Conservation (phyloP, 2,888 invertebrate species). For the Ormyrus thymus region DNA sequence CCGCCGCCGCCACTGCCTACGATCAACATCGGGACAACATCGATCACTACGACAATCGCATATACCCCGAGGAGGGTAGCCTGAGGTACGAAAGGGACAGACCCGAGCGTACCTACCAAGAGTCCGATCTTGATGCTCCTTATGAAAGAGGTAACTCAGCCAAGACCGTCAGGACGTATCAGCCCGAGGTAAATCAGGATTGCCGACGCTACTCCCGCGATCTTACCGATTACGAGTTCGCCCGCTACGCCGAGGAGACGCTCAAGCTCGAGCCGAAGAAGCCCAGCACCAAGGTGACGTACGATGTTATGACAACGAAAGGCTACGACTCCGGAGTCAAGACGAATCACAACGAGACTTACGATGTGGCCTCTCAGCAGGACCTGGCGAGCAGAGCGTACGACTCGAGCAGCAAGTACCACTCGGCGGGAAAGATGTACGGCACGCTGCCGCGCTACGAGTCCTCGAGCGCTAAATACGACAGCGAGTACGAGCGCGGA, state of each 20-base stretch:
- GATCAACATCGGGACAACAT: conserved; percentile 64
- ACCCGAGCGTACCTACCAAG: conserved; percentile 68
- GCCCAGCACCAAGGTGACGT: conserved; percentile 64
- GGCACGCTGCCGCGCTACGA: conserved; percentile 72
- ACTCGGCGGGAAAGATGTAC: conserved; percentile 69
- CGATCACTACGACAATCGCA: conserved; percentile 69
- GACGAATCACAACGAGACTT: conserved; percentile 70
- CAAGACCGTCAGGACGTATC: conserved; percentile 64
- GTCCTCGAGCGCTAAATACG: conserved; percentile 61
- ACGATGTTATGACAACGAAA: conserved; percentile 67
- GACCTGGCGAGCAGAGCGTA: conserved; percentile 59
- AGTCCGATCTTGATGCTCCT: conserved; percentile 71
- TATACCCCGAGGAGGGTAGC: conserved; percentile 68
- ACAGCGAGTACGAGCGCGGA: conserved; percentile 63
- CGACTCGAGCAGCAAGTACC: conserved; percentile 66
- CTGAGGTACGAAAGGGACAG: conserved; percentile 67
- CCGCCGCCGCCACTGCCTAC: conserved; percentile 52
- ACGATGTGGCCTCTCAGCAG: conserved; percentile 68
- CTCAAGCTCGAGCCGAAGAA: conserved; percentile 71
- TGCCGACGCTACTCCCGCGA: conserved; percentile 70
- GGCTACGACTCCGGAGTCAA: conserved; percentile 73
- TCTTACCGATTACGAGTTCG: conserved; percentile 70
- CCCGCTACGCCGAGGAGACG: conserved; percentile 71
- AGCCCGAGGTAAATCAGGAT: conserved; percentile 61
- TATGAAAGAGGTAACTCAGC: conserved; percentile 68